Base-by-base conservation (phyloP, 2,888 invertebrate species). In the Mythimna vitellina region DNA sequence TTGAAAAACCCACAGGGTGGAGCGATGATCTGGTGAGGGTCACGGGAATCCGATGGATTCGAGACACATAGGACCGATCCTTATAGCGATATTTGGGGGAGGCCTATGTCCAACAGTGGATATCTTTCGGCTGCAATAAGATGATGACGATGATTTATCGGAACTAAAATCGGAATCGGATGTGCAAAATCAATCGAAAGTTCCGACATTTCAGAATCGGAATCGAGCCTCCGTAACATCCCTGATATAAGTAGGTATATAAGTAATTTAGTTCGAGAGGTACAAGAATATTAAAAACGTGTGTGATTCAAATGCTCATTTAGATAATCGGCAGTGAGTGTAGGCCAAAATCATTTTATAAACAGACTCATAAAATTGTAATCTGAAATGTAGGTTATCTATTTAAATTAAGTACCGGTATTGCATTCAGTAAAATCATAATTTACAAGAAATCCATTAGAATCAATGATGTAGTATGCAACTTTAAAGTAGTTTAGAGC, bases 381-480 rank as follows among this genome's bases (percentile, higher is more conserved):
- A 49, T 17, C 53, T 29, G 1, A 42, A 54, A 58, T 70, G 12
- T 35, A 49, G 9, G 35, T 38, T n/a, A 35, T 2, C 1, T 14
- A 20, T 58, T 67, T 32, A n/a, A 22, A 72, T 73, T n/a, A 25
- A 51, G 35, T 14, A 42, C 46, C 1, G 5, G 29, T 70, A 20
- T 65, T 35, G 60, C 35, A 73, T 35, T 58, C 9, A 57, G 35
- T 9, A 22, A 54, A 49, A 64, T 60, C 58, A 64, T 73, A 67
- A 63, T 51, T 71, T 22, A 62, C 22, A 25, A 53, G 42, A 64
- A 51, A n/a, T 53, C 20, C 9, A 66, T 77, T 77, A 25, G 12
- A 51, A 60, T 60, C 25, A 63, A 64, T 35, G 22, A 64, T 49
- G 17, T 54, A 25, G n/a, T 46, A 58, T 58, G 25, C 66, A 66